phyloP scores from a whole-genome alignment of 2,113 vertebrate species.

The Tragelaphus scriptus region DNA sequence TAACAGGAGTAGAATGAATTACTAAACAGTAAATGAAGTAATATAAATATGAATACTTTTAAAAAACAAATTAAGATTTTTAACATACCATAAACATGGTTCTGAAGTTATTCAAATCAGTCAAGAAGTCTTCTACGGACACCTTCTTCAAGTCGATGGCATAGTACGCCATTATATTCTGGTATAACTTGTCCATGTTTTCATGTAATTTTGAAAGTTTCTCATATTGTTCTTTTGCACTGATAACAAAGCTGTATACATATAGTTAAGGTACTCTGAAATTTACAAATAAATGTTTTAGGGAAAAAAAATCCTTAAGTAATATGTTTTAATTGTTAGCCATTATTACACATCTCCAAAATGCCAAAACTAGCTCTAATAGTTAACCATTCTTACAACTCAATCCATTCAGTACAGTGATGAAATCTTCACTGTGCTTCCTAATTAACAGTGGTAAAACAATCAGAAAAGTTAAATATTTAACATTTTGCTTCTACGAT shows the following conservation, averaged over 20 bases:
- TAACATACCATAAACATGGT: constrained; percentile 89
- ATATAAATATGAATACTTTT: not conserved
- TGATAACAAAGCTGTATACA: constrained; percentile 88
- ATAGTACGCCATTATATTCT: constrained; percentile 89
- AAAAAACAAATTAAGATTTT: not conserved
- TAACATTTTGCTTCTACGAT: not conserved
- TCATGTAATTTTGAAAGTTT: constrained; percentile 88
- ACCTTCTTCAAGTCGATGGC: constrained; percentile 94
- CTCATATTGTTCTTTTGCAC: constrained; percentile 89
- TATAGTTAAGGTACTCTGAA: constrained; percentile 82
- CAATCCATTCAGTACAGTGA: not conserved
- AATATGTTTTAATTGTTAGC: not conserved
- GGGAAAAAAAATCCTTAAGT: not conserved
- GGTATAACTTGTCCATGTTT: constrained; percentile 92
- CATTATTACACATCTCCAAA: not conserved
- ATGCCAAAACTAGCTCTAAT: not conserved
- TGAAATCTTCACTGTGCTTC: not conserved
- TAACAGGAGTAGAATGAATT: not conserved
- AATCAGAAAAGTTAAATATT: not conserved
- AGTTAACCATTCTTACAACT: not conserved
- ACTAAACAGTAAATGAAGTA: not conserved
- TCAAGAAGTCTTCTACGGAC: constrained; percentile 94
- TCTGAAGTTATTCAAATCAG: constrained; percentile 94
- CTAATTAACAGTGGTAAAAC: not conserved
- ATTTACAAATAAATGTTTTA: not conserved